These are phyloP conservation scores for Poeciliopsis turrubarensis DNA, from an alignment of 2,113 vertebrate genomes.

Conservation along the genomic window DNA sequence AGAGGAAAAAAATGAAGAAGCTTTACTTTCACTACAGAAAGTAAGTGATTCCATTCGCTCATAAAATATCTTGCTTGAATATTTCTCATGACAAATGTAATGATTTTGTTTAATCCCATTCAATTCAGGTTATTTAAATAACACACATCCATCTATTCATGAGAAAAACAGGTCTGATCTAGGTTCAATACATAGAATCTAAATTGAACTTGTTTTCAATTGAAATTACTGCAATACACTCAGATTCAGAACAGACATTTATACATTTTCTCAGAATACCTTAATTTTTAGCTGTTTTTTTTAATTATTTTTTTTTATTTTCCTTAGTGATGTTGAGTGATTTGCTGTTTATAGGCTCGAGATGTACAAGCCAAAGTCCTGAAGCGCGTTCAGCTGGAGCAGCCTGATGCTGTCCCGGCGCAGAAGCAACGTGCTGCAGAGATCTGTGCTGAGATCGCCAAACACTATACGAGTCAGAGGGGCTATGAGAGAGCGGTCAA, in stretches of 20 bases:
- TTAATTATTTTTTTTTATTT: neutral
- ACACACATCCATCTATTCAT: neutral
- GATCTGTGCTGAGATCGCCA: constrained; percentile 96
- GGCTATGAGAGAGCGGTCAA: constrained; percentile 96
- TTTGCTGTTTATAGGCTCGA: constrained; percentile 81
- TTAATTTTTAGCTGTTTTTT: neutral
- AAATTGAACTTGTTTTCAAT: neutral
- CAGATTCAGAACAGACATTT: neutral
- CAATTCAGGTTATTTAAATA: neutral
- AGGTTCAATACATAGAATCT: neutral
- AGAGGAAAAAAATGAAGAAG: constrained; percentile 86
- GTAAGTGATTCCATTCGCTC: constrained; percentile 71
- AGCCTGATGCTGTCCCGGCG: constrained; percentile 87
- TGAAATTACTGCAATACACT: neutral
- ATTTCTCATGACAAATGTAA: neutral
- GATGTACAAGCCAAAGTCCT: constrained; percentile 93
- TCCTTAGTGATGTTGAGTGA: neutral
- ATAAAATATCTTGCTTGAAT: neutral
- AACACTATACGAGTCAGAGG: constrained; percentile 89
- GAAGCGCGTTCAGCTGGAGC: constrained; percentile 92
- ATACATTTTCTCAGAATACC: neutral
- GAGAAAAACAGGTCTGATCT: neutral
- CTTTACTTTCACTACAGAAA: constrained; percentile 86
- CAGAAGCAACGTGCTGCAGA: constrained; percentile 94
- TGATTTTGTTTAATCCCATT: neutral